Base-by-base conservation (phyloP, 2,113 vertebrate genomes). In the Cottus gobio region DNA sequence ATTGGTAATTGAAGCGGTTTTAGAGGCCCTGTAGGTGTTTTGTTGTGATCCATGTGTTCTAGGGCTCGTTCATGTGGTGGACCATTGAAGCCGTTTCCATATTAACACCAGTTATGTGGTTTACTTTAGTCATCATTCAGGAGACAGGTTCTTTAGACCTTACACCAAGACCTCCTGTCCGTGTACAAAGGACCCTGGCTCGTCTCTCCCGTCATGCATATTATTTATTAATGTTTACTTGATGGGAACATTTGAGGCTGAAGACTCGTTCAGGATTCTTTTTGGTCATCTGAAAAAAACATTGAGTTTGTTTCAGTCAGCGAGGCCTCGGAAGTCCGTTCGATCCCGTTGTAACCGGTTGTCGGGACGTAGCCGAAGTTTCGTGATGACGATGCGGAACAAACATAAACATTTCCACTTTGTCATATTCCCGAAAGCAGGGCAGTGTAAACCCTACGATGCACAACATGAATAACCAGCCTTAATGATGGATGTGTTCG, bases 211-310 rank as follows among this genome's bases (percentile, higher is more conserved):
- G 62, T 74, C 75, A 70, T 91, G 75, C 91, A 91, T 93, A 91
- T 90, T 93, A 91, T 90, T 90, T 89, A 93, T 94, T 91, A 87
- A 90, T 87, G 79, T 90, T 89, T 80, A 79, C 70, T 74, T 78
- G 80, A 90, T 82, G 80, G 79, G 88, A 82, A 82, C 89, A 75
- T 90, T 91, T 87, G 89, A 80, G 75, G 80, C 79, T 39, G 54
- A 83, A 87, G 91, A 95, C 90, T 34, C 34, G 34, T 34, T 34
- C 34, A 34, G 34, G 34, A 34, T 34, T 34, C 34, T 34, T 34
- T 34, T 34, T 31, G n/a, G n/a, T n/a, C n/a, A n/a, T n/a, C n/a
- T n/a, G n/a, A n/a, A n/a, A n/a, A n/a, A n/a, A n/a, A n/a, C n/a
- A n/a, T n/a, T n/a, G n/a, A n/a, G n/a, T 85, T 72, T 90, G 85